phyloP scores from a whole-genome alignment of 2,113 vertebrate genomes.

The Catharus bicknelli region DNA sequence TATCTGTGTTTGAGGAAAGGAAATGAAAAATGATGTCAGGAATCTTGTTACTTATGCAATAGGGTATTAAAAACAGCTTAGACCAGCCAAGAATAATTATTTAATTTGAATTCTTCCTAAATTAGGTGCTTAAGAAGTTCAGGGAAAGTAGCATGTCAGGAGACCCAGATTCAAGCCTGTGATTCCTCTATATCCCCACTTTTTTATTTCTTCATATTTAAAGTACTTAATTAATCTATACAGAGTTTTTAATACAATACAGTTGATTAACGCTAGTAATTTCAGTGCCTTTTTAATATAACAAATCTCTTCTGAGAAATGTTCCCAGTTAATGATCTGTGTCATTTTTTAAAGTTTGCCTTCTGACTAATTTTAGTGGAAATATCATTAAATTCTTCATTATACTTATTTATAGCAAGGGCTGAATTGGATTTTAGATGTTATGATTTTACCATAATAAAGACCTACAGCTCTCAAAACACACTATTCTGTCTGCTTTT shows the following conservation, averaged over 20 bases:
- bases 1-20: neutral
- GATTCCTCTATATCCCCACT: neutral
- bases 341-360: conserved; percentile 71
- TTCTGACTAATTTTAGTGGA: conserved; percentile 65
- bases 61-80: neutral
- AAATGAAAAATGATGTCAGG: neutral
- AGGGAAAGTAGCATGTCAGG: neutral
- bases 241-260: conserved; percentile 66
- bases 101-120: conserved; percentile 37
- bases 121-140: conserved; percentile 15
- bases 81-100: conserved; percentile 2
- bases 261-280: conserved; percentile 71
- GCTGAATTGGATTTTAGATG: conserved; percentile 33
- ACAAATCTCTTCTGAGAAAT: conserved; percentile 73
- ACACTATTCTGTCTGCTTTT: neutral
- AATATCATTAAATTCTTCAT: conserved; percentile 55
- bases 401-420: conserved; percentile 44
- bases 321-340: conserved; percentile 71
- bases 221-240: conserved; percentile 71
- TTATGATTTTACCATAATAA: conserved; percentile 28
- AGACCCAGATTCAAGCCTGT: neutral
- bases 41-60: neutral
- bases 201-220: conserved; percentile 44
- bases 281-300: conserved; percentile 69
- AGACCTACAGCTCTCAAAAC: conserved; percentile 24